Conservation (phyloP, 2,888 invertebrate genomes). For the Tridacna gigas region DNA sequence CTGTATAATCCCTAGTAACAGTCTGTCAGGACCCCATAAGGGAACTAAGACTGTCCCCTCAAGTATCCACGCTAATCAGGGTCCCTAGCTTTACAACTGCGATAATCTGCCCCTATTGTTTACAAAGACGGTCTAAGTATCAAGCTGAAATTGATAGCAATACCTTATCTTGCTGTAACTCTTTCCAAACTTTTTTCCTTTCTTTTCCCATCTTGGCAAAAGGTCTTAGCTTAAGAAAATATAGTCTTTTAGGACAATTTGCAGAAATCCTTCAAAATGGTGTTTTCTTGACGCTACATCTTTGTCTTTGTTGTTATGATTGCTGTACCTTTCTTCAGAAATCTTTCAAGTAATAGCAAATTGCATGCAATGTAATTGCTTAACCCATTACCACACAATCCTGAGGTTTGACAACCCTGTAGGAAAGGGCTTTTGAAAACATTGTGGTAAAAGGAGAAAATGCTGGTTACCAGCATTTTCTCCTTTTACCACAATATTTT, state of each 20-base stretch:
- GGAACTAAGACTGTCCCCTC: not conserved
- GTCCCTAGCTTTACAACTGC: constrained; percentile 10
- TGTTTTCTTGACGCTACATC: not conserved
- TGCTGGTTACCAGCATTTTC: not conserved
- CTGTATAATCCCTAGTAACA: not conserved
- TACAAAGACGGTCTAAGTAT: constrained; percentile 59
- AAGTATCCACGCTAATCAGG: not conserved
- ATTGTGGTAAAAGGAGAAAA: constrained; percentile 2
- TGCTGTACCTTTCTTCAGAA: too few species aligned
- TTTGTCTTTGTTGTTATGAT: not conserved
- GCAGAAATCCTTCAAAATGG: not conserved
- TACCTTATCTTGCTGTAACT: constrained; percentile 11
- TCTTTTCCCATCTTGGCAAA: too few species aligned
- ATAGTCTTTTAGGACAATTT: too few species aligned
- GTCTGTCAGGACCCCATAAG: not conserved
- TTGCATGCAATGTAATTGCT: too few species aligned
- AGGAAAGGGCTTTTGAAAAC: too few species aligned
- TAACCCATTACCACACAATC: too few species aligned
- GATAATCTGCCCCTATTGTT: constrained; percentile 45
- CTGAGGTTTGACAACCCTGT: too few species aligned
- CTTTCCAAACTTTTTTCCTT: not conserved
- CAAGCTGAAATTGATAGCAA: constrained; percentile 29
- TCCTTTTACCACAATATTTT: too few species aligned
- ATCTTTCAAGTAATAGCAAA: too few species aligned
- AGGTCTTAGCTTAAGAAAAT: too few species aligned